Conservation (phyloP, 2,797 vertebrate genomes). For the Rhincodon typus region DNA sequence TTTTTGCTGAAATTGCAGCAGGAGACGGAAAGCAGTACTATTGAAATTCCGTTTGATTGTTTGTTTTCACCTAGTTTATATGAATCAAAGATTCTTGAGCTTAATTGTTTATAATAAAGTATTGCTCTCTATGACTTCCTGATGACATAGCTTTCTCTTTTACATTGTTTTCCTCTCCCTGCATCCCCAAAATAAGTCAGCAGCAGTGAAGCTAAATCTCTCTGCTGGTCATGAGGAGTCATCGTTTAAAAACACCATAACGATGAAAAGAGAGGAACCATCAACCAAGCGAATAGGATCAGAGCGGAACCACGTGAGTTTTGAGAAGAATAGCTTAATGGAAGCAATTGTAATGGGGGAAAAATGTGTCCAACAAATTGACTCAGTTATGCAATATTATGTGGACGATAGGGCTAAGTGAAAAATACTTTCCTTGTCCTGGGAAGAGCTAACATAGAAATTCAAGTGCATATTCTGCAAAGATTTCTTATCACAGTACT, state of each 20-base stretch:
- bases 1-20: not conserved
- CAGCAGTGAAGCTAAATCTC: slow-evolving; percentile 29
- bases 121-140: not conserved
- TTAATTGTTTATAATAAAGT: slow-evolving; percentile 21
- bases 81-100: not conserved
- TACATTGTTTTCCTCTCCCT: not conserved
- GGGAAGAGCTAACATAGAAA: not conserved
- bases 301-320: slow-evolving; percentile 23
- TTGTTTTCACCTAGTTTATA: not conserved
- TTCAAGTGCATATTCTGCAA: not conserved
- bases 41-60: not conserved
- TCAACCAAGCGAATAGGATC: slow-evolving; percentile 24
- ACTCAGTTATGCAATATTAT: not conserved
- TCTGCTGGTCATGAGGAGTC: slow-evolving; percentile 22
- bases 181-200: not conserved
- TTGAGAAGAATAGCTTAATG: not conserved
- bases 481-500: not conserved
- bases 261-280: slow-evolving; percentile 27
- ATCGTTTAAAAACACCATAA: not conserved
- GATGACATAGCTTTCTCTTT: not conserved
- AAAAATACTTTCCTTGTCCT: not conserved
- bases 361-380: not conserved
- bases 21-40: not conserved
- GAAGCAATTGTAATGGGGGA: not conserved
- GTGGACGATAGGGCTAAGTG: not conserved